These are phyloP conservation scores for Geococcyx californianus DNA, from an alignment of 2,113 vertebrate species.

Conservation along the genomic window DNA sequence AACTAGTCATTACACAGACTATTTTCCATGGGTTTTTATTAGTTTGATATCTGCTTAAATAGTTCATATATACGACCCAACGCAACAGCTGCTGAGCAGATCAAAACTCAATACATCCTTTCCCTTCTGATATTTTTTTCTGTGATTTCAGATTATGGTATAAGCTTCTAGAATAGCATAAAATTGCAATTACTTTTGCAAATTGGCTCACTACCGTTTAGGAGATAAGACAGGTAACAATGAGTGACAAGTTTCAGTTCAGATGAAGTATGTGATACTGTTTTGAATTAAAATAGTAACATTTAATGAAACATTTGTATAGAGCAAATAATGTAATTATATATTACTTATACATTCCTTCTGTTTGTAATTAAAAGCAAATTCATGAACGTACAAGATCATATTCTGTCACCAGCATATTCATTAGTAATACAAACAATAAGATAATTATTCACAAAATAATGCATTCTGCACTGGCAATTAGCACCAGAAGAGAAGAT, in stretches of 20 bases:
- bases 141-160: not conserved
- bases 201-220: not conserved
- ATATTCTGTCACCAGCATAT: not conserved
- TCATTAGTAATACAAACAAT: not conserved
- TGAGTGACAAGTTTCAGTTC: not conserved
- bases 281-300: not conserved
- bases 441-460: not conserved
- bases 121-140: not conserved
- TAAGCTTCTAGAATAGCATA: not conserved
- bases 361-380: constrained; percentile 10
- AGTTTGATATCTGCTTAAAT: not conserved
- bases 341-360: not conserved
- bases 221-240: not conserved
- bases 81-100: not conserved
- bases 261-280: not conserved
- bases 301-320: not conserved
- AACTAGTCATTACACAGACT: not conserved
- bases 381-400: not conserved
- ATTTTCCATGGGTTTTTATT: not conserved
- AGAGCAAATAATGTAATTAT: not conserved
- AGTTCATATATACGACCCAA: not conserved
- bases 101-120: not conserved
- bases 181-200: not conserved
- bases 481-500: not conserved
- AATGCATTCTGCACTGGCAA: not conserved